These are phyloP conservation scores for Idris sp. DNA, from an alignment of 1,140 invertebrate genomes.

Conservation along the genomic window DNA sequence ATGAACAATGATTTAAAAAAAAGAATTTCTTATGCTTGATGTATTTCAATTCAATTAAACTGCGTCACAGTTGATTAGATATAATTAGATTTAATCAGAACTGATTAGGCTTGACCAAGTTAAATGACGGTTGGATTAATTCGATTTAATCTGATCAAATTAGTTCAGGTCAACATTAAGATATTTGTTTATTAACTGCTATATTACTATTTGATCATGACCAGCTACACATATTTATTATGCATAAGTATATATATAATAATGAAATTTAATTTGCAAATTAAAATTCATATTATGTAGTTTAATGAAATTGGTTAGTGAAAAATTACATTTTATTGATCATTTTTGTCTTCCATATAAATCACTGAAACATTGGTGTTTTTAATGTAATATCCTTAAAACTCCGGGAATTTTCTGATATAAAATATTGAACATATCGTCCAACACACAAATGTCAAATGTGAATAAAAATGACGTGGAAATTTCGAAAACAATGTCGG, in stretches of 20 bases:
- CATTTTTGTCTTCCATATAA: too few species aligned
- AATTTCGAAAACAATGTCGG: conserved; percentile 5
- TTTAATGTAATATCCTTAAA: too few species aligned
- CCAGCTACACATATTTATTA: too few species aligned
- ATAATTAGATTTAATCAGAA: conserved; percentile 52
- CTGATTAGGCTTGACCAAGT: conserved; percentile 45
- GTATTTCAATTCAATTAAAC: conserved; percentile 34
- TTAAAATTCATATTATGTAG: too few species aligned
- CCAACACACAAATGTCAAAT: not conserved
- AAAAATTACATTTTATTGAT: too few species aligned
- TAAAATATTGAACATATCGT: too few species aligned
- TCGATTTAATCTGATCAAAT: conserved; percentile 29
- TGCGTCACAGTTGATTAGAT: conserved; percentile 21
- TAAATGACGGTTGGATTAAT: conserved; percentile 43
- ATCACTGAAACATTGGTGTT: too few species aligned
- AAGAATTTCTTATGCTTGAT: conserved; percentile 2
- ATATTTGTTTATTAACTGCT: conserved; percentile 19
- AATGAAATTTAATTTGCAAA: not conserved
- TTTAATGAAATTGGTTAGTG: too few species aligned
- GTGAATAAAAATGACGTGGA: conserved; percentile 16
- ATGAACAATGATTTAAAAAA: too few species aligned
- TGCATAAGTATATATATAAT: too few species aligned
- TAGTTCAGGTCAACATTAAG: conserved; percentile 33
- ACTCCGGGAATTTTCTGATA: too few species aligned
- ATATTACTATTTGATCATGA: not conserved